Base-by-base conservation (phyloP, 2,888 invertebrate species). In the Tanytarsus gracilentus region DNA sequence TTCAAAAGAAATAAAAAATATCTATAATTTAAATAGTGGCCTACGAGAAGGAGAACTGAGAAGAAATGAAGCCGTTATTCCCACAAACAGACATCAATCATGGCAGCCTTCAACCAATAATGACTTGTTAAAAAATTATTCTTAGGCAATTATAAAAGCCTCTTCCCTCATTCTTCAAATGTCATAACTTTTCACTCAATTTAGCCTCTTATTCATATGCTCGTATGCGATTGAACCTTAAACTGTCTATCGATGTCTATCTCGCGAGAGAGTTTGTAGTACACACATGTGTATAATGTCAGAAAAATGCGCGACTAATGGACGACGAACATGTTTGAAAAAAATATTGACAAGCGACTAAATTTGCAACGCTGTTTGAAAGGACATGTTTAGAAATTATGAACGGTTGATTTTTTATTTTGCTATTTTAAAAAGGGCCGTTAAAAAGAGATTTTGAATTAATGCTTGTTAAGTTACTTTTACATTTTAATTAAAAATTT, bases 11-110 rank as follows among this genome's bases (percentile, higher is more conserved):
- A 21, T 23, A 11, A 44, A 44, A 44, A 44, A 44, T 16, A 44
- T 44, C 4, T 14, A 33, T 14, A 9, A 1, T 33, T 40, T 21
- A 18, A 11, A 44, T 16, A 44, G 44, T 44, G 44, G 44, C 23
- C 44, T 44, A 18, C 50, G 50, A 50, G 50, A 9, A 56, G 39
- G 21, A 23, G 11, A 23, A 23, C 44, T 18, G 23, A 18, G 11
- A 44, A 18, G 44, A 44, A 44, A 56, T 56, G 55, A 56, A 56
- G 55, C 55, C 55, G 55, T 56, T 56, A 56, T 56, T 56, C 40
- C 44, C 21, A 36, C 39, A 40, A 56, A 39, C n/a, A n/a, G n/a
- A 30, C 55, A 56, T 56, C 55, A 56, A 56, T 56, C 55, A 56
- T 56, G 14, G 11, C 16, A 16, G 40, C 39, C 26, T 56, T 49